Percentiles rank a stretch among this genome's conserved stretches.
These are phyloP conservation scores for Perca flavescens DNA, from an alignment of 2,113 vertebrate species.

Conservation along the genomic window DNA sequence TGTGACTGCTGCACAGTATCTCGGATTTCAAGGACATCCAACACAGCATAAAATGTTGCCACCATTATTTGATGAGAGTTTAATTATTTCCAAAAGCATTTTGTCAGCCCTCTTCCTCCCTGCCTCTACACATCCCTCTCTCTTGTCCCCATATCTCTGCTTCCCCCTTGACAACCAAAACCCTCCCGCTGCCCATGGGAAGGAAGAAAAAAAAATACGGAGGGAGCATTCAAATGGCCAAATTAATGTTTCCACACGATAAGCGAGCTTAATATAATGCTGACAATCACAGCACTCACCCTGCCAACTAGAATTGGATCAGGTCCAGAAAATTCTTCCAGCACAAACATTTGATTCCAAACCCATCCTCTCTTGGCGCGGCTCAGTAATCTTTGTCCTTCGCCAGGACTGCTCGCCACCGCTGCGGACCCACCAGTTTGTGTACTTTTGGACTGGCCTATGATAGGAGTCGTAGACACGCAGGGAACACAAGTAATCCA, in stretches of 20 bases:
- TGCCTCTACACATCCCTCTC: background rate
- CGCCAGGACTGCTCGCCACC: conserved; percentile 86
- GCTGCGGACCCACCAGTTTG: conserved; percentile 85
- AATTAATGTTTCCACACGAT: conserved; percentile 86
- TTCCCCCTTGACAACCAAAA: conserved; percentile 64
- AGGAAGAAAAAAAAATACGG: conserved; percentile 49
- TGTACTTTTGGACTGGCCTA: conserved; percentile 87
- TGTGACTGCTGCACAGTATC: conserved; percentile 1
- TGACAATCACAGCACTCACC: conserved; percentile 91
- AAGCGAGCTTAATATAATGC: conserved; percentile 86
- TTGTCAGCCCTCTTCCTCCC: background rate
- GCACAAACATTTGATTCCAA: conserved; percentile 99
- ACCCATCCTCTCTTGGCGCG: conserved; percentile 99
- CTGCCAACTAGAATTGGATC: conserved; percentile 99
- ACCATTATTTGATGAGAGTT: conserved; percentile 46
- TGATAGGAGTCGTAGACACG: conserved; percentile 86
- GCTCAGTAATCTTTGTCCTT: conserved; percentile 94
- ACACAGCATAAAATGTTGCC: conserved; percentile 24
- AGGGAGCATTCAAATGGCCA: conserved; percentile 78
- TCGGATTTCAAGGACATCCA: conserved; percentile 45
- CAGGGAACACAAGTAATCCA: conserved; percentile 95
- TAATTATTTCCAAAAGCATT: conserved; percentile 64
- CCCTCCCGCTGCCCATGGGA: conserved; percentile 58
- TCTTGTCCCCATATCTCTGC: conserved; percentile 62
- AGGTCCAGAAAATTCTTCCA: conserved; percentile 99